phyloP scores from a whole-genome alignment of 2,113 vertebrate species.

The Oryzias woworae region DNA sequence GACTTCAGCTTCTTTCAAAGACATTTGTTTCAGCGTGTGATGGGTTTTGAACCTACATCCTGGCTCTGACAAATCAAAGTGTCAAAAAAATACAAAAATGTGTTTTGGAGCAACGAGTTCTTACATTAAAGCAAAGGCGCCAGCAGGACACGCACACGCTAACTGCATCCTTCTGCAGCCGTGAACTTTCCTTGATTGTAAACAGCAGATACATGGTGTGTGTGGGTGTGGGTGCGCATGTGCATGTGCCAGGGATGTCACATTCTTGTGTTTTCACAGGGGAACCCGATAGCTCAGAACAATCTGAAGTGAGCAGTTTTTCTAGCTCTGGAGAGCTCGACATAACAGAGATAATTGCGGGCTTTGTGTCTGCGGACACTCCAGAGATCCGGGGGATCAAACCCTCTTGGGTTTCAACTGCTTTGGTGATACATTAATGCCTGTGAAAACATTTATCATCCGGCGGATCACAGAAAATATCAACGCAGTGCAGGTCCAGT shows the following conservation, averaged over 20 bases:
- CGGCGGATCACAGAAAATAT: conserved; percentile 55
- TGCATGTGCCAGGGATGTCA: conserved; percentile 62
- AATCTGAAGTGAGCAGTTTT: conserved; percentile 67
- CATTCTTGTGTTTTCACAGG: conserved; percentile 68
- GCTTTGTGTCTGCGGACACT: conserved; percentile 58
- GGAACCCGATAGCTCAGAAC: conserved; percentile 68
- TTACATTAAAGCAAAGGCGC: too few relatives aligned
- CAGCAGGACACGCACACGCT: too few relatives aligned
- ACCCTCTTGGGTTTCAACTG: conserved; percentile 58
- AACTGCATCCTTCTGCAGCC: too few relatives aligned
- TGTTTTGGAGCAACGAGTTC: too few relatives aligned
- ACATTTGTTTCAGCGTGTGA: too few relatives aligned
- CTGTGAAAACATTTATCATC: conserved; percentile 68
- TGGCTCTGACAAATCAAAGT: too few relatives aligned
- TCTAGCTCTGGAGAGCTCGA: conserved; percentile 69
- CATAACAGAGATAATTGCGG: conserved; percentile 73
- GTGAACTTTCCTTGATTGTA: too few relatives aligned
- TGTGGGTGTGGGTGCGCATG: conserved; percentile 10
- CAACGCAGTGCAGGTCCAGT: conserved; percentile 41
- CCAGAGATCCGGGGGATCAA: conserved; percentile 61
- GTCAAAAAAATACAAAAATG: too few relatives aligned
- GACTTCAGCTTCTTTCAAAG: too few relatives aligned
- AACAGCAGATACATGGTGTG: neutral
- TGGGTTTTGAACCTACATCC: too few relatives aligned
- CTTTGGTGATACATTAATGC: conserved; percentile 72